Conservation (phyloP, 2,113 vertebrate species). For the Myanophis thanlyinensis region DNA sequence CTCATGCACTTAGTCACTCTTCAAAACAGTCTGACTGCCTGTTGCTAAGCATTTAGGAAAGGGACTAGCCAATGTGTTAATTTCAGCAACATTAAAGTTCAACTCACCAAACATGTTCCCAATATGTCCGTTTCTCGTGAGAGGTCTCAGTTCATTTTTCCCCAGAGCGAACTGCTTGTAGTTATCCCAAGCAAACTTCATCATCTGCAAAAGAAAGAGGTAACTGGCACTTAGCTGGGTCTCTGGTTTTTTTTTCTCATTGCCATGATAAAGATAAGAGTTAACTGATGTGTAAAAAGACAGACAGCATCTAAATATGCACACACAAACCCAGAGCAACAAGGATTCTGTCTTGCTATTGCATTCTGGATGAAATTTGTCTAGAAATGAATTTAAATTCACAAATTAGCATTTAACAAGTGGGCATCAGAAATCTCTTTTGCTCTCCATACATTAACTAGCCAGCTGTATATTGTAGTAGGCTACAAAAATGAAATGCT, state of each 20-base stretch:
- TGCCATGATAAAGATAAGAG: not conserved
- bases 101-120: conserved; percentile 98
- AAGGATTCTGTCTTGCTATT: not conserved
- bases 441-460: not conserved
- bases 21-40: not conserved
- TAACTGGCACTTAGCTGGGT: fast-evolving
- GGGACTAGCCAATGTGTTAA: not conserved
- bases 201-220: conserved; percentile 81
- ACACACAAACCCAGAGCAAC: no score
- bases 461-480: not conserved
- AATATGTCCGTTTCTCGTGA: conserved; percentile 88
- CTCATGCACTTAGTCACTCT: not conserved
- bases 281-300: no score
- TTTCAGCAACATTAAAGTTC: not conserved
- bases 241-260: not conserved
- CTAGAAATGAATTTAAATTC: not conserved
- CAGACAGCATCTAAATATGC: no score
- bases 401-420: not conserved
- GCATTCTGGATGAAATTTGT: not conserved
- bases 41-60: not conserved
- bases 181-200: conserved; percentile 98
- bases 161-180: conserved; percentile 91
- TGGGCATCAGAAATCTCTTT: not conserved
- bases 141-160: conserved; percentile 91
- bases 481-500: not conserved